Base-by-base conservation (phyloP, 1,140 invertebrate genomes). In the Hycleus cichorii region DNA sequence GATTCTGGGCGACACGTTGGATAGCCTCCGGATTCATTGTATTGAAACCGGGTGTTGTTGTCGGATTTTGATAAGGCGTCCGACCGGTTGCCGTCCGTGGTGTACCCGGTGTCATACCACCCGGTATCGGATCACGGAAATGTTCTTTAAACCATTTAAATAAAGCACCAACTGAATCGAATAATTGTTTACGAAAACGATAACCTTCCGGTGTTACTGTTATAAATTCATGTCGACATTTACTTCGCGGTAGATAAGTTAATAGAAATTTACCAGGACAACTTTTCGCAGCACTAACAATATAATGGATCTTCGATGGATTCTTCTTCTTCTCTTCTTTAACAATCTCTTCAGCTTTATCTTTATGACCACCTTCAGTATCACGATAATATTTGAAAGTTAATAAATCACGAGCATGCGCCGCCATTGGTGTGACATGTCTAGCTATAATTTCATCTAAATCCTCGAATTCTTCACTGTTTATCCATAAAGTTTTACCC, bases 121-220 rank as follows among this genome's bases (percentile, higher is more conserved):
- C 82, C 8, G 91, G 91, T 47, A 92, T 82, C 0, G 93, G 89
- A 69, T 97, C 93, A 48, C 91, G 78, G 78, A 95, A 98, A 71
- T 99, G 94, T 74, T 95, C 91, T 72, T 99, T 99, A 74, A 98
- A 99, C 95, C 95, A 99, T 49, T 89, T 84, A 62, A 99, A 83
- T 6, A 98, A 71, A 2, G 86, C 83, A 52, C 84, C 86, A 0
- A 98, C 76, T 1, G 88, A 87, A 53, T 89, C 85, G 74, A 98
- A 98, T 66, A 88, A 85, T 71, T 94, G 88, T 50, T 87, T 82
- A 32, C 97, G 79, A 73, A 95, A 99, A 47, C 88, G 82, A 69
- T 95, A 93, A 10, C 97, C 97, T 59, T 98, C 92, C 0, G 93
- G 89, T 5, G 87, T 88, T 0, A 98, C 86, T 0, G 91, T 90